Evolutionary conservation across 2,888 invertebrate species (phyloP).

Genomic region (Eristalis intricaria): DNA sequence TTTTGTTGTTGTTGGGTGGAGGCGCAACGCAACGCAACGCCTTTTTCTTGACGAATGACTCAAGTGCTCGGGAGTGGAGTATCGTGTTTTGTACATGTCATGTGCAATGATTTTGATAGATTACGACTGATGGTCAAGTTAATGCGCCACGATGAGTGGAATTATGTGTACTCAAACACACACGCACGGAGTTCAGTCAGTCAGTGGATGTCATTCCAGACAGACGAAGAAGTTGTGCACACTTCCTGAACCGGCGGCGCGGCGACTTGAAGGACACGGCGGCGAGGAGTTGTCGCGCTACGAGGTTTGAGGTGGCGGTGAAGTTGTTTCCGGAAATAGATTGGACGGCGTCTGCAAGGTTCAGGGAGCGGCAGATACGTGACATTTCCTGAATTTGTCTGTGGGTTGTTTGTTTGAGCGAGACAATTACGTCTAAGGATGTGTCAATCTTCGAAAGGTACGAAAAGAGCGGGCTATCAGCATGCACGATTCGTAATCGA

Average conservation of each 20-base stretch:
- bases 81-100: constrained; percentile 66
- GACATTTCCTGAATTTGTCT: not conserved
- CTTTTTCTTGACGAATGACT: constrained; percentile 65
- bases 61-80: constrained; percentile 67
- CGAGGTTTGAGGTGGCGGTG: not conserved
- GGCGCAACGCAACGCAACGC: constrained; percentile 17
- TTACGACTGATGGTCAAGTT: constrained; percentile 69
- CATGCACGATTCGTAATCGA: no score
- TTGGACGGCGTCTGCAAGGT: not conserved
- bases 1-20: constrained; percentile 21
- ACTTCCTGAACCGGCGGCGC: not conserved
- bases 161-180: not conserved
- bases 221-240: not conserved
- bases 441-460: no score
- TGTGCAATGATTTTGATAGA: constrained; percentile 67
- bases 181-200: no score
- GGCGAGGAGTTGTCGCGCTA: not conserved
- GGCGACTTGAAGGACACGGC: not conserved
- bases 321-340: not conserved
- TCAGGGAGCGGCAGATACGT: not conserved
- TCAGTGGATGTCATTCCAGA: not conserved
- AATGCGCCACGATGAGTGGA: constrained; percentile 56
- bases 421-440: no score
- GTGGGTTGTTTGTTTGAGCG: not conserved
- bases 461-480: no score